Percentiles rank a stretch among this genome's conserved stretches.
phyloP scores from a whole-genome alignment of 2,113 vertebrate genomes.

The rabbit (Oryctolagus cuniculus) region DNA sequence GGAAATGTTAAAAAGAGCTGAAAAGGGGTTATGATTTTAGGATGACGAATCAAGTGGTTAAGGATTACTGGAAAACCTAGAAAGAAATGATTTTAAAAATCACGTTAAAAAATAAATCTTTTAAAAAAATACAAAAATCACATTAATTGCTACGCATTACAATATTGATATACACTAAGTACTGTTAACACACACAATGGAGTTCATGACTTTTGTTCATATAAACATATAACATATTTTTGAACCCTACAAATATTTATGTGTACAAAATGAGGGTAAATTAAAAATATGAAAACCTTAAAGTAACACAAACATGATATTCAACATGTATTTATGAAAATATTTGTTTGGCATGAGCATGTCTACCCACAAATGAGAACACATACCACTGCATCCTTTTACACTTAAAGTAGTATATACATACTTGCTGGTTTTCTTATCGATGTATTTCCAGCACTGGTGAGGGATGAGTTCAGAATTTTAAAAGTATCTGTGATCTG shows the following conservation, averaged over 20 bases:
- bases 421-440: not conserved
- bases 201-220: not conserved
- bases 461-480: not conserved
- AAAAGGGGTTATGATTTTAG: not conserved
- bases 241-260: not conserved
- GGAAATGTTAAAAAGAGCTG: not conserved
- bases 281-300: not conserved
- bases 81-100: slow-evolving; percentile 13
- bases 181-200: not conserved
- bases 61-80: not conserved
- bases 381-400: not conserved
- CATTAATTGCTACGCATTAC: not conserved
- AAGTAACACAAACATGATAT: not conserved
- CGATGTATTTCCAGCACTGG: not conserved
- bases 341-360: not conserved
- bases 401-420: not conserved
- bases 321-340: slow-evolving; percentile 13
- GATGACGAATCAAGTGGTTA: not conserved
- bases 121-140: too few species aligned
- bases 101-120: too few species aligned
- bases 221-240: not conserved
- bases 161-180: slow-evolving; percentile 17
- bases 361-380: not conserved
- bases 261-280: not conserved
- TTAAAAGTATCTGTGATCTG: not conserved